Conservation (phyloP, 1,140 invertebrate genomes). For the Phymorhynchus buccinoides region DNA sequence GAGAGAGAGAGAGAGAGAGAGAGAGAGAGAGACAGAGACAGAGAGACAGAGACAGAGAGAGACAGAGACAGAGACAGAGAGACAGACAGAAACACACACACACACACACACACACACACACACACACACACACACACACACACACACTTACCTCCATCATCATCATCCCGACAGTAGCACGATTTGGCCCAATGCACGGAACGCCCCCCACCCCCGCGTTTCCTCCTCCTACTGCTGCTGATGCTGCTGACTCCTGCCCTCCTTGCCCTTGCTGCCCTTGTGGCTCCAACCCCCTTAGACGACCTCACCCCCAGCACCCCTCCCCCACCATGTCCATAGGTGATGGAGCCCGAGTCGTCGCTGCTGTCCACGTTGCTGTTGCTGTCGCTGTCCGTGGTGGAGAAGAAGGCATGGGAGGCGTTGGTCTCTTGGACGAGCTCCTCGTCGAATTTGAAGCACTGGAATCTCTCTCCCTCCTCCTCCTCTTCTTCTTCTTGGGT, state of each 20-base stretch:
- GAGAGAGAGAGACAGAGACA: neutral
- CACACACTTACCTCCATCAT: no score
- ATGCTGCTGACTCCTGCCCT: no score
- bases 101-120: no score
- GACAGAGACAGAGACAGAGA: neutral
- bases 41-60: neutral
- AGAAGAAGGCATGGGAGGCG: constrained; percentile 21
- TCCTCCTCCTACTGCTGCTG: no score
- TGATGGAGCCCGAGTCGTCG: constrained; percentile 26
- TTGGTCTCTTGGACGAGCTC: constrained; percentile 31
- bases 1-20: neutral
- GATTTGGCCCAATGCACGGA: no score
- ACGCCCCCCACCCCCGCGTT: no score
- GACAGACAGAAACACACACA: no score
- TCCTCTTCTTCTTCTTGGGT: neutral
- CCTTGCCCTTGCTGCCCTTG: neutral
- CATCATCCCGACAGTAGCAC: no score
- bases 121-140: no score
- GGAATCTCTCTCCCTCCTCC: constrained; percentile 31
- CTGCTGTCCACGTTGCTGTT: constrained; percentile 33
- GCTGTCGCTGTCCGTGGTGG: constrained; percentile 41
- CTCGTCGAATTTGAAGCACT: constrained; percentile 33
- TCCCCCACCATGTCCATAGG: neutral
- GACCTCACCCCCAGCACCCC: neutral
- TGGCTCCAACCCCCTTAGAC: no score